phyloP scores from a whole-genome alignment of 2,797 vertebrate genomes.

The Parauchenoglanis punctatus region DNA sequence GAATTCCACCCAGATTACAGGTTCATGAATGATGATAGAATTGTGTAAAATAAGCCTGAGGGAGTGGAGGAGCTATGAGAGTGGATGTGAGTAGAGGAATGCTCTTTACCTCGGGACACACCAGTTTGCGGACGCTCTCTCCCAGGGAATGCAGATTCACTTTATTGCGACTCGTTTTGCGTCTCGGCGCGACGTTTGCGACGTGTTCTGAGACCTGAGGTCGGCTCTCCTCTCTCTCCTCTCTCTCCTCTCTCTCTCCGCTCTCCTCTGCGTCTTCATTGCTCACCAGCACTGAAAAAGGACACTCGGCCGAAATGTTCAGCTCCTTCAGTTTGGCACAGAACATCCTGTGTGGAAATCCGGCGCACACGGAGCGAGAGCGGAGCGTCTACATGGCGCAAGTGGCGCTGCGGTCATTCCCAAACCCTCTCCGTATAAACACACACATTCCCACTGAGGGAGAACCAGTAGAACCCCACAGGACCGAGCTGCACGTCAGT shows the following conservation, averaged over 20 bases:
- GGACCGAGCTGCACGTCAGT: background rate
- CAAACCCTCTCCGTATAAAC: constrained; percentile 57
- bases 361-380: background rate
- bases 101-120: constrained; percentile 90
- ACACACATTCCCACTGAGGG: background rate
- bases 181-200: constrained; percentile 74
- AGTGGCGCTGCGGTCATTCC: constrained; percentile 54
- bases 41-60: rapidly evolving
- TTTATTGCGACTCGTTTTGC: constrained; percentile 85
- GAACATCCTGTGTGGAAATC: constrained; percentile 81
- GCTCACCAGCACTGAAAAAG: constrained; percentile 85
- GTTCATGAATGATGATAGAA: background rate
- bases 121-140: constrained; percentile 92
- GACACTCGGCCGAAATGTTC: constrained; percentile 93
- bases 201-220: constrained; percentile 79
- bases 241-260: constrained; percentile 70
- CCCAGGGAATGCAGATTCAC: constrained; percentile 94
- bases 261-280: constrained; percentile 77
- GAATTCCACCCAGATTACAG: background rate
- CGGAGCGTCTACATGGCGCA: constrained; percentile 50
- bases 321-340: constrained; percentile 95
- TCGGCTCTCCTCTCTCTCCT: constrained; percentile 64
- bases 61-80: background rate
- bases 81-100: background rate
- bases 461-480: background rate